Evolutionary conservation across 2,113 vertebrate genomes (phyloP), one percentile per base, ranked within the genome.

Genomic region (Psilopogon haemacephalus): DNA sequence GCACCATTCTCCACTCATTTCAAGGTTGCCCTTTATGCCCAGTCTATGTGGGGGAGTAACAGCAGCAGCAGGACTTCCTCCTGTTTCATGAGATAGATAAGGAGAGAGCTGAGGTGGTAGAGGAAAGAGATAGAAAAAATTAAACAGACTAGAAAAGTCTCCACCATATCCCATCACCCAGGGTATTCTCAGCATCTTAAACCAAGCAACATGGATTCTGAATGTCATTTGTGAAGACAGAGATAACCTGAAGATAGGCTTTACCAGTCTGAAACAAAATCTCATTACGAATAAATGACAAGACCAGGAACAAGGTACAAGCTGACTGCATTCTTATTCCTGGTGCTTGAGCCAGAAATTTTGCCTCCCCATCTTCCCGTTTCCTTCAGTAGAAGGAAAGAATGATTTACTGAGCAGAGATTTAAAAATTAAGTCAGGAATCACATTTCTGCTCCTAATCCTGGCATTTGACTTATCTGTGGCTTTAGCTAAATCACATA

Each of bases 221-320:
- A 79, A 62, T 19, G 27, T 5, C 30, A 8, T 52, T 54, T 44
- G 16, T 4, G 8, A 62, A 21, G 4, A 65, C 17, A 38, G 30
- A 72, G 15, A 28, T 3, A 79, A n/a, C 30, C 18, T 7, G 11
- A 48, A 65, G 44, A 69, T 1, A 33, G 17, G 15, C 11, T 80
- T 81, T 40, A 42, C 24, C 17, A 16, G 1, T 32, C 44, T 89
- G 44, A 85, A 87, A 42, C 3, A 3, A 94, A 84, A 74, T 68
- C 12, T 77, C 52, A 1, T 4, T 15, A 62, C 0, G 2, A 86
- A 83, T 7, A 2, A 2, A 7, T 38, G 16, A 3, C 17, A 88
- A 64, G 54, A 18, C 38, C 56, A 73, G 16, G 33, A 83, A 75
- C 2, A 1, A 75, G 28, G 24, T 28, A 20, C 15, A 24, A 54